Percentiles rank a stretch among this genome's conserved stretches.
These are phyloP conservation scores for Elaphurus davidianus DNA, from an alignment of 2,113 vertebrate species.

Conservation along the genomic window DNA sequence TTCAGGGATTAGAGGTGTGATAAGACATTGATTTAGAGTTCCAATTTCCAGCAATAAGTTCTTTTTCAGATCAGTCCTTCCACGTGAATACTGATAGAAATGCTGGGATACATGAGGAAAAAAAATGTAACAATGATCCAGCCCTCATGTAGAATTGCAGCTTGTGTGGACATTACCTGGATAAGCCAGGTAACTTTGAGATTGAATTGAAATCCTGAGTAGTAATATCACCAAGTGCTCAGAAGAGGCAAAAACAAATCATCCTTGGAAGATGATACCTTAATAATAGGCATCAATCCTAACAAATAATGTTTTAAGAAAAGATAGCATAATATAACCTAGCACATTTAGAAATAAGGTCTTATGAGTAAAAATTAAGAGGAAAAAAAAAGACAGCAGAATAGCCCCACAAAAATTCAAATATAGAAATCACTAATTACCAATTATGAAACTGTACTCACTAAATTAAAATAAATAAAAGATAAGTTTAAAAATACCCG, in stretches of 20 bases:
- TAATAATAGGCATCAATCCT: background rate
- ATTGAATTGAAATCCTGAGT: background rate
- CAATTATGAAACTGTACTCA: background rate
- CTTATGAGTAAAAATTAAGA: background rate
- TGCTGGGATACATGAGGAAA: background rate
- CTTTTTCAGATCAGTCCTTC: background rate
- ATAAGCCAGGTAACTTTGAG: background rate
- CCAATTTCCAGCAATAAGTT: background rate
- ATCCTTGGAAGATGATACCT: background rate
- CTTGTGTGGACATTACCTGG: background rate
- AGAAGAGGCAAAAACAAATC: background rate
- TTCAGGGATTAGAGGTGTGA: background rate
- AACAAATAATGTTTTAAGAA: background rate
- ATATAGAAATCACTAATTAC: background rate
- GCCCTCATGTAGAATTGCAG: background rate
- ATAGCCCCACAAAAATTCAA: background rate
- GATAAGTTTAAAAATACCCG: background rate
- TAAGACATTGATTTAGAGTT: background rate
- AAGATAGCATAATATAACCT: background rate
- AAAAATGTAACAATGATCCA: background rate
- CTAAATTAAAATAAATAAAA: background rate
- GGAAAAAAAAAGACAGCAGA: background rate
- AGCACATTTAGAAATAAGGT: background rate
- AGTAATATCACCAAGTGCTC: background rate
- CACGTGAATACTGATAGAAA: background rate